Percentiles rank a stretch among this genome's conserved stretches.
Evolutionary conservation across 2,888 invertebrate genomes (phyloP).

Genomic region (Mesochorus sp.): DNA sequence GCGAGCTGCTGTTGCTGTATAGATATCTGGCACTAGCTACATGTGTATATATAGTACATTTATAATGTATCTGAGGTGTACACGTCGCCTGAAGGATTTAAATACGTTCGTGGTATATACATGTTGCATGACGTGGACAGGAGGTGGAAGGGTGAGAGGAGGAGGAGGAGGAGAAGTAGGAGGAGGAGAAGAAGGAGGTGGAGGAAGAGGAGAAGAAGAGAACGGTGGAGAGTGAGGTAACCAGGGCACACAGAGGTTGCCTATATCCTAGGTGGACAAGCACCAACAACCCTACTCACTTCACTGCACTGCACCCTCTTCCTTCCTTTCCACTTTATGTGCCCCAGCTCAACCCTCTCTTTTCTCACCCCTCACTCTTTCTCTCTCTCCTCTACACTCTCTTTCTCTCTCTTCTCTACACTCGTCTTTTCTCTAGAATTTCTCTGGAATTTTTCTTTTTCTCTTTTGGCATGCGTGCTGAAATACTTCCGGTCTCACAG

Average conservation of each 20-base stretch:
- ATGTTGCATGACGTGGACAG: slow-evolving; percentile 18
- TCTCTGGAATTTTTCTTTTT: background rate
- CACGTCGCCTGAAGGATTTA: slow-evolving; percentile 12
- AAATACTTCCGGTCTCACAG: slow-evolving; percentile 19
- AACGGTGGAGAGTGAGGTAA: slow-evolving; percentile 20
- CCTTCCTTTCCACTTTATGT: slow-evolving; percentile 17
- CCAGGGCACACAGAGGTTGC: slow-evolving; percentile 20
- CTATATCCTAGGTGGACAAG: slow-evolving; percentile 13
- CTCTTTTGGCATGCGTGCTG: slow-evolving; percentile 17
- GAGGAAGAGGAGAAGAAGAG: no score
- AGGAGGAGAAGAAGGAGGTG: no score
- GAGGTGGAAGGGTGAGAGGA: background rate
- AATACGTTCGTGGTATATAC: slow-evolving; percentile 5
- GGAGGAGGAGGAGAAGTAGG: background rate
- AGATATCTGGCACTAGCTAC: no score
- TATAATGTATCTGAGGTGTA: background rate
- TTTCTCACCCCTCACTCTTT: no score
- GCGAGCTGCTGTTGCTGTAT: no score
- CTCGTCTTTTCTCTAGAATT: no score
- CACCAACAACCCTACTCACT: slow-evolving; percentile 20
- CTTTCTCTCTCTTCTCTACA: no score
- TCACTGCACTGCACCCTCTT: background rate
- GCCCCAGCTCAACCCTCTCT: background rate
- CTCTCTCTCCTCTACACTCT: no score
- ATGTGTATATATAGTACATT: background rate